A percentile compares a stretch with the other conserved stretches of the same genome.
Conservation (phyloP, 1,140 invertebrate species). For the Lerema accius region DNA sequence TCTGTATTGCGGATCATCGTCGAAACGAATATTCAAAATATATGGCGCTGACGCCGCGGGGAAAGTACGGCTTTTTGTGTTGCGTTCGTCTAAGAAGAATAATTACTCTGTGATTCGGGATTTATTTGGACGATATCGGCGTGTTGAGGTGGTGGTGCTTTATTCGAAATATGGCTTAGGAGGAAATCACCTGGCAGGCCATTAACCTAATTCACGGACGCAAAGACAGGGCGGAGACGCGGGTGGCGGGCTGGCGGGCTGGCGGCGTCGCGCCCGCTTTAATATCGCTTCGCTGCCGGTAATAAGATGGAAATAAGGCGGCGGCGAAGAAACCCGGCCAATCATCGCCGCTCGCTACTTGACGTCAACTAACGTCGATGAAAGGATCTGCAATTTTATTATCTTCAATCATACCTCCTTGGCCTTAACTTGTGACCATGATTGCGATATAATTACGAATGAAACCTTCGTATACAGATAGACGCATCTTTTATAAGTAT, state of each 20-base stretch:
- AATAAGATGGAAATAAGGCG: constrained; percentile 81
- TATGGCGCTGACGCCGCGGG: constrained; percentile 12
- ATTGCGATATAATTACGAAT: not conserved
- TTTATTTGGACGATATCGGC: constrained; percentile 65
- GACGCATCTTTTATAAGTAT: too few relatives aligned
- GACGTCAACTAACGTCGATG: constrained; percentile 39
- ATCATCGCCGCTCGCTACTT: constrained; percentile 66
- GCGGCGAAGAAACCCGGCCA: constrained; percentile 71
- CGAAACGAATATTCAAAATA: constrained; percentile 51
- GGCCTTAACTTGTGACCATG: not conserved
- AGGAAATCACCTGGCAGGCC: constrained; percentile 81
- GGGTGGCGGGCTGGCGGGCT: constrained; percentile 65
- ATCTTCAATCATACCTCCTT: not conserved
- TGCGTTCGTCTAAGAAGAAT: constrained; percentile 39
- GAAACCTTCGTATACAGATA: too few relatives aligned
- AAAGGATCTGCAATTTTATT: constrained; percentile 12
- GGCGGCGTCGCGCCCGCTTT: constrained; percentile 66
- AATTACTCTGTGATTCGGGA: constrained; percentile 54
- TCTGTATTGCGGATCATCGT: constrained; percentile 50
- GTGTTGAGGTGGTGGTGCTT: constrained; percentile 65
- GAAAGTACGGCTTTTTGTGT: constrained; percentile 35
- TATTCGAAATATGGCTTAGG: constrained; percentile 73
- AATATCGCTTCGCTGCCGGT: constrained; percentile 76
- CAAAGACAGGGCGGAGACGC: constrained; percentile 78
- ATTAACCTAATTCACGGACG: constrained; percentile 81